Evolutionary conservation across 2,113 vertebrate species (phyloP), one percentile per base, ranked within the genome.

Genomic region (Cochlearius cochlearius): DNA sequence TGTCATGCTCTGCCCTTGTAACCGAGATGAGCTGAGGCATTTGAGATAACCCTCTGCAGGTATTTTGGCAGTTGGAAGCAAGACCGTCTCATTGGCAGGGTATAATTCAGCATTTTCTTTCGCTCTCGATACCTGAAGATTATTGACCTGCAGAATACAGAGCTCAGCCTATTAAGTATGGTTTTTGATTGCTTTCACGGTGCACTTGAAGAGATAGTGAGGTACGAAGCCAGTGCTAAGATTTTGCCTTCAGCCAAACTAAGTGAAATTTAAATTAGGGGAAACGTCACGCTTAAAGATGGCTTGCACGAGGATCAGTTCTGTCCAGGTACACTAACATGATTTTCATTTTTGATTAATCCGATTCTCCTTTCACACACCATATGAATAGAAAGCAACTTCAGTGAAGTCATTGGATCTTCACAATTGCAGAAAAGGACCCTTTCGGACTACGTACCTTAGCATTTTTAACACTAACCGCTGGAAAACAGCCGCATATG

Each of bases 101-200:
- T 90, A 64, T 94, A 95, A 91, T 93, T 96, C 82, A 73, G 62
- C 55, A 56, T 95, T 95, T 96, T 81, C 72, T 72, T 91, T 78
- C 30, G 6, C 21, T 82, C 55, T 53, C 78, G 52, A 63, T 88
- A 66, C 52, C 71, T 78, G 72, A 63, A 87, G 68, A 78, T 91
- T 95, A 75, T 75, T 92, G 80, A 86, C 56, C 27, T 91, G 76
- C 56, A 89, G 52, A 86, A 74, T 43, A 45, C 22, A 29, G 27
- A 75, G 43, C 30, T 75, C 36, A 64, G 39, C 34, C 60, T 89
- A 17, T 43, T 91, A 91, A 78, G 36, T 50, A 7, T n/a, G 43
- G 23, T 34, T 76, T 88, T 80, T 20, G 49, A 56, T 56, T 87
- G 21, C 30, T 84, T 86, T 87, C 41, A 43, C 3, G 1, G 12